A percentile compares a stretch with the other conserved stretches of the same genome.
Conservation (phyloP, 2,888 invertebrate genomes). For the Heteromyza rotundicornis region DNA sequence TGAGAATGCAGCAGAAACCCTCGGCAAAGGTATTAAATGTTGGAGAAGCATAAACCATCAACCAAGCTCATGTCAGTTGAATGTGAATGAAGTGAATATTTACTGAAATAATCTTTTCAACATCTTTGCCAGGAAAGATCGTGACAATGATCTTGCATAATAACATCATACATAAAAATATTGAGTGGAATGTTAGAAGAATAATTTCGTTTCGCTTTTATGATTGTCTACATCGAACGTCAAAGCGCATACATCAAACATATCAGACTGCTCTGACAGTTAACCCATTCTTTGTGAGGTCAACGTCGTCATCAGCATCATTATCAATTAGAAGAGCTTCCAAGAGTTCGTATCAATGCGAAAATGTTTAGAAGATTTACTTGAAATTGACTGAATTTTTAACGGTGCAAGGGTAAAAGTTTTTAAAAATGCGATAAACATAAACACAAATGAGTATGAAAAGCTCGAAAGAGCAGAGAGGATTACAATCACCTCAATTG, state of each 20-base stretch:
- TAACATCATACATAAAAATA: slow-evolving; percentile 31
- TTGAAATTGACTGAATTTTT: neutral
- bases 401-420: slow-evolving; percentile 14
- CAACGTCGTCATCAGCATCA: neutral
- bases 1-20: neutral
- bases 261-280: neutral
- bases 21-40: neutral
- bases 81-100: neutral
- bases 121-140: slow-evolving; percentile 12
- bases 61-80: neutral
- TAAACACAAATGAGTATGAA: too few relatives aligned
- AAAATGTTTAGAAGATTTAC: neutral
- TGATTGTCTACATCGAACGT: too few relatives aligned
- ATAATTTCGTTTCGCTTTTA: too few relatives aligned
- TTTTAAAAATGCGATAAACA: neutral
- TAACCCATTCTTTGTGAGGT: neutral
- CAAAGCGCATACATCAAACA: too few relatives aligned
- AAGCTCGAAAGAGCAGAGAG: neutral
- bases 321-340: slow-evolving; percentile 12
- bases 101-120: too few relatives aligned
- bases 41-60: neutral
- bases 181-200: too few relatives aligned
- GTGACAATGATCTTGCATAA: slow-evolving; percentile 54
- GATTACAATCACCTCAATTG: neutral
- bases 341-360: neutral